Conservation (phyloP, 2,888 invertebrate species). For the Thysanoteuthis rhombus region DNA sequence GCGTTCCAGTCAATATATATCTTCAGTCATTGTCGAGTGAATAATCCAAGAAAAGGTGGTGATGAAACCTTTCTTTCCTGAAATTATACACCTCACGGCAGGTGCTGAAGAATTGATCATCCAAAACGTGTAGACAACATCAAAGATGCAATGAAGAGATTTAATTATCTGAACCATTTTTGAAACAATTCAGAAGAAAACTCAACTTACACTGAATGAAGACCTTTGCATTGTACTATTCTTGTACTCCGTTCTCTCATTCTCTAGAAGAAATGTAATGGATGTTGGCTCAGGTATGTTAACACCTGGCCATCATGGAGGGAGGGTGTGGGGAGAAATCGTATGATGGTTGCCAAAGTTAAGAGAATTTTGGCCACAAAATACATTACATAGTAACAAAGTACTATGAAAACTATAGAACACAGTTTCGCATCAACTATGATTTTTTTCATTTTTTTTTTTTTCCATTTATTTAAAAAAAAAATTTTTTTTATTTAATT, state of each 20-base stretch:
- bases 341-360: background rate
- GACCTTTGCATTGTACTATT: background rate
- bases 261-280: background rate
- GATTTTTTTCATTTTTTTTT: background rate
- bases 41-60: no score
- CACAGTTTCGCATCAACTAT: constrained; percentile 12
- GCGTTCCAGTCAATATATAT: no score
- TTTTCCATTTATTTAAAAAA: background rate
- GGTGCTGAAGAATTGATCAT: no score
- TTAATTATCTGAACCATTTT: no score
- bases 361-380: background rate
- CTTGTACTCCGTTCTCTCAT: background rate
- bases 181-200: no score
- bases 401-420: background rate
- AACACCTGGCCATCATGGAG: background rate
- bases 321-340: background rate
- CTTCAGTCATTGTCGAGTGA: no score
- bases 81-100: no score
- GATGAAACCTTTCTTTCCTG: no score
- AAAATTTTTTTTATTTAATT: background rate
- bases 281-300: background rate
- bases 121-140: no score
- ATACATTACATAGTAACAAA: background rate
- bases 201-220: background rate
- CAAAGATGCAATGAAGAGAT: no score